Conservation (phyloP, 23 tunicate genomes). For the Phallusia fumigata region DNA sequence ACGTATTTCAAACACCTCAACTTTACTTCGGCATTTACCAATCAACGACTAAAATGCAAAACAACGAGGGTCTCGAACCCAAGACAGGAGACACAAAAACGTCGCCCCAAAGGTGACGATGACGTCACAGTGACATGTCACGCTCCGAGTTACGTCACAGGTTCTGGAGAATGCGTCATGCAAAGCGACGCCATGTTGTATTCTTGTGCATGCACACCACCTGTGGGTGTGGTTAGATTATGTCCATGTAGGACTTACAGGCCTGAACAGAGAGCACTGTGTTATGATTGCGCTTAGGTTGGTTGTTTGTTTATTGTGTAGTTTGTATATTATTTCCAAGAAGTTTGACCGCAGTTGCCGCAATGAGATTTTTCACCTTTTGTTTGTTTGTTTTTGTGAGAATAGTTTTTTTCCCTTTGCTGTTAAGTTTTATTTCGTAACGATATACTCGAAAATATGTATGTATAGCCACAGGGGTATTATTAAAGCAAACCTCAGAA, state of each 20-base stretch:
- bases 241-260: slow-evolving; percentile 75
- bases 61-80: background rate
- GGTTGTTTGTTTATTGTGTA: background rate
- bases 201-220: slow-evolving; percentile 78
- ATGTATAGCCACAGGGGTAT: too few species aligned
- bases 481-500: too few species aligned
- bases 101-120: background rate
- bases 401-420: too few species aligned
- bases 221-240: slow-evolving; percentile 34
- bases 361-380: too few species aligned
- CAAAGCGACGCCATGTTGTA: slow-evolving; percentile 68
- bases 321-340: background rate
- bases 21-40: slow-evolving; percentile 11
- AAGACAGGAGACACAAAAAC: slow-evolving; percentile 5
- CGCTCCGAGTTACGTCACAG: slow-evolving; percentile 50
- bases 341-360: too few species aligned
- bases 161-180: slow-evolving; percentile 31
- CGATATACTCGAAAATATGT: too few species aligned
- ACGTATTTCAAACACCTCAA: slow-evolving; percentile 53
- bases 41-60: slow-evolving; percentile 23
- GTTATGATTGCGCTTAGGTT: slow-evolving; percentile 12
- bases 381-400: too few species aligned
- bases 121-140: slow-evolving; percentile 43
- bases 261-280: slow-evolving; percentile 54
- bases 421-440: too few species aligned